Conservation (phyloP, 2,888 invertebrate species). For the Ischnus inquisitorius region DNA sequence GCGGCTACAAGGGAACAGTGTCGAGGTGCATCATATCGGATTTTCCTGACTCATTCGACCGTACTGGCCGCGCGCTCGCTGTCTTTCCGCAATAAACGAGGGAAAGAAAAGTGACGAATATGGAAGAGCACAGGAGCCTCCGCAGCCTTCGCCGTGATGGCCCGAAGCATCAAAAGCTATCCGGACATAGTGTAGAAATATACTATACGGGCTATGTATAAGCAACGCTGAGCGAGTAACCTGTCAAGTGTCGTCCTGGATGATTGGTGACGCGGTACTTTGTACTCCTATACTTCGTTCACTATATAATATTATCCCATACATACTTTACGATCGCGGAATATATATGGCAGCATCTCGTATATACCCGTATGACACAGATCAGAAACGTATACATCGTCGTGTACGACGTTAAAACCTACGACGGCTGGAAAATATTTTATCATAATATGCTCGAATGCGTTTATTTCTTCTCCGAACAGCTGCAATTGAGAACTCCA, state of each 20-base stretch:
- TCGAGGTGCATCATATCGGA: conserved; percentile 36
- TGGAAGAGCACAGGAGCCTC: neutral
- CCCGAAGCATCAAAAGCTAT: conserved; percentile 27
- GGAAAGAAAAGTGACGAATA: conserved; percentile 14
- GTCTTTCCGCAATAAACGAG: conserved; percentile 34
- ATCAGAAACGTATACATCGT: neutral
- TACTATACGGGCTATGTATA: conserved; percentile 5
- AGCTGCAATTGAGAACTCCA: too few relatives aligned
- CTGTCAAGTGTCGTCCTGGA: conserved; percentile 36
- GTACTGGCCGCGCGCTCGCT: neutral
- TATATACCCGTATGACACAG: neutral
- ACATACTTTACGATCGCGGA: conserved; percentile 20
- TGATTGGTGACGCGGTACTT: conserved; percentile 38
- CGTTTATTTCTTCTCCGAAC: too few relatives aligned
- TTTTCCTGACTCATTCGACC: conserved; percentile 36
- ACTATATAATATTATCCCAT: conserved; percentile 13
- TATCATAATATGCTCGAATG: too few relatives aligned
- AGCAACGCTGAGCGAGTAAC: conserved; percentile 37
- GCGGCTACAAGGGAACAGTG: conserved; percentile 4
- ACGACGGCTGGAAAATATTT: too few relatives aligned
- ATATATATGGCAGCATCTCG: neutral
- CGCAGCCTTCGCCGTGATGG: conserved; percentile 5
- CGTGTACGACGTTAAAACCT: neutral
- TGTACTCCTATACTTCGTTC: conserved; percentile 16
- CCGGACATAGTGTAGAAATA: neutral